phyloP scores from a whole-genome alignment of 2,113 vertebrate genomes.

The Phalacrocorax pelagicus region DNA sequence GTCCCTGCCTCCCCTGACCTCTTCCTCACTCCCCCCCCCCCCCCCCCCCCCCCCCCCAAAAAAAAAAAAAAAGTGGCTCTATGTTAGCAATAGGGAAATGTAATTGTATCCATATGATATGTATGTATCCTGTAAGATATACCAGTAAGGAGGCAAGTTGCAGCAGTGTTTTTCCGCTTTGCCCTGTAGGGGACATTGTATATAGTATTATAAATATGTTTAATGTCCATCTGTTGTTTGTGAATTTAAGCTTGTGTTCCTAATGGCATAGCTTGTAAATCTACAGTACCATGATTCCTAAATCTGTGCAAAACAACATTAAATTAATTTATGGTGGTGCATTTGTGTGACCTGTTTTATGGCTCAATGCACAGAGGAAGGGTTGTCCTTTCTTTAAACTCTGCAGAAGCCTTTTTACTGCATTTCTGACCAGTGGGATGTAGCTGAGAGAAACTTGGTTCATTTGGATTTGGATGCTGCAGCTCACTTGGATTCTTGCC shows the following conservation, averaged over 20 bases:
- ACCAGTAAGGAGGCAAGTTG: not conserved
- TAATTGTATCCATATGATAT: not conserved
- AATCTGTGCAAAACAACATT: constrained; percentile 9
- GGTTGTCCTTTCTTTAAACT: not conserved
- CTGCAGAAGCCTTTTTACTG: not conserved
- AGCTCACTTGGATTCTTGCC: not conserved
- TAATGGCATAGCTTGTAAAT: not conserved
- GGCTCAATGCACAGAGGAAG: not conserved
- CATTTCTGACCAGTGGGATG: not conserved
- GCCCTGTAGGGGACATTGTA: not conserved
- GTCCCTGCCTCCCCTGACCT: too few relatives aligned
- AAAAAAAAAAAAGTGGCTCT: not conserved
- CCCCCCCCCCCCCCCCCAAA: rapidly evolving
- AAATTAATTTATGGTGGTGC: not conserved
- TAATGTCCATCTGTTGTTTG: constrained; percentile 39
- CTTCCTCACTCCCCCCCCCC: rapidly evolving
- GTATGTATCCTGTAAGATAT: not conserved
- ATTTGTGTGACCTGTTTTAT: not conserved
- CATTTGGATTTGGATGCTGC: not conserved
- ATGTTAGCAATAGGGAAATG: not conserved
- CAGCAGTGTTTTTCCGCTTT: not conserved
- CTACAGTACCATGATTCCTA: not conserved
- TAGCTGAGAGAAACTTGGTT: not conserved
- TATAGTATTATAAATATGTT: constrained; percentile 13
- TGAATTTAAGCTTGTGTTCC: constrained; percentile 23